Evolutionary conservation across 1,140 invertebrate species (phyloP).

Genomic region (Trachymyrmex septentrionalis): DNA sequence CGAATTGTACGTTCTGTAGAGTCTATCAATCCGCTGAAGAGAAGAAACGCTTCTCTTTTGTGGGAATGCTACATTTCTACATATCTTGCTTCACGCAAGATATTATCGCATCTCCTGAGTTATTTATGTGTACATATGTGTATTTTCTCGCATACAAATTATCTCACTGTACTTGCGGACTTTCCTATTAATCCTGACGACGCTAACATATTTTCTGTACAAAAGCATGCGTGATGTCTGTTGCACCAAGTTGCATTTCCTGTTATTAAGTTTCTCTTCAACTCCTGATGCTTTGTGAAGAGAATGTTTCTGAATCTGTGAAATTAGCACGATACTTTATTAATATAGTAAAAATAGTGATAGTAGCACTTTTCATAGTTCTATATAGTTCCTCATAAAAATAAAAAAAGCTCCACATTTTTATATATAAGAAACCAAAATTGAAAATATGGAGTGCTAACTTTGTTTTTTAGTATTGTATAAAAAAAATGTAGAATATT

Average conservation of each 20-base stretch:
- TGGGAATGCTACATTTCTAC: neutral
- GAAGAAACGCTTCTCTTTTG: neutral
- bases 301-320: neutral
- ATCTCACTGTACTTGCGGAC: neutral
- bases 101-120: neutral
- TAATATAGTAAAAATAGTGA: no score
- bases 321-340: no score
- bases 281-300: neutral
- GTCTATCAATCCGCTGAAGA: neutral
- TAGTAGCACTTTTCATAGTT: no score
- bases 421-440: no score
- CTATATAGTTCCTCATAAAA: no score
- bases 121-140: no score
- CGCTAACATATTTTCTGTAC: constrained; percentile 8
- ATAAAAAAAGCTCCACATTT: no score
- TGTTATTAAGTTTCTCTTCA: constrained; percentile 18
- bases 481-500: no score
- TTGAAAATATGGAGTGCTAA: no score
- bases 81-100: neutral
- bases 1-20: neutral
- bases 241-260: constrained; percentile 13
- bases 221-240: constrained; percentile 17
- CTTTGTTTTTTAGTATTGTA: no score
- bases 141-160: constrained; percentile 32
- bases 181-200: constrained; percentile 28